These are phyloP conservation scores for Diachasma alloeum DNA, from an alignment of 1,140 invertebrate species.

Conservation along the genomic window DNA sequence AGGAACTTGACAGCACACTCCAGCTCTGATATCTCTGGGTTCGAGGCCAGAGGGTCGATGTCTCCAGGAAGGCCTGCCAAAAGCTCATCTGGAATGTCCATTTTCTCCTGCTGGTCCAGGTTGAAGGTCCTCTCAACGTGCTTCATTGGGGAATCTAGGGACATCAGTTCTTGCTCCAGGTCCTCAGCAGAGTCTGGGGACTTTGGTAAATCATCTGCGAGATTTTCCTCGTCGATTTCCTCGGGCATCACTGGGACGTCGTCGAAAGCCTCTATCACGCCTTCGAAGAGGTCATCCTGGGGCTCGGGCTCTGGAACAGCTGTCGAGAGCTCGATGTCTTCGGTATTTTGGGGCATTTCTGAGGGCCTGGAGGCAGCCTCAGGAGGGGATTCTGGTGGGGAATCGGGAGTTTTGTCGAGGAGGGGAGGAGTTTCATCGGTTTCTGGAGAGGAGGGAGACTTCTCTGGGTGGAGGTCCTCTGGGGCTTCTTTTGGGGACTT, in stretches of 20 bases:
- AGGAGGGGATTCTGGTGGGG: background rate
- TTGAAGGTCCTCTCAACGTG: background rate
- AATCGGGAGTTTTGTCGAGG: background rate
- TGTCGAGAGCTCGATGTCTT: background rate
- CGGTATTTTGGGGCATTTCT: background rate
- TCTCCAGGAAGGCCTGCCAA: conserved; percentile 23
- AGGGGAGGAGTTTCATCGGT: no score
- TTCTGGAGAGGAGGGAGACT: background rate
- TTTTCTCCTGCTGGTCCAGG: background rate
- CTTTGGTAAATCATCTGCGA: conserved; percentile 19
- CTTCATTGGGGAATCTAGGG: no score
- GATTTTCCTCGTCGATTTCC: background rate
- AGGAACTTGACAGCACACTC: conserved; percentile 60
- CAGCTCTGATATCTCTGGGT: conserved; percentile 53
- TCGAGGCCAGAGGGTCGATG: conserved; percentile 36
- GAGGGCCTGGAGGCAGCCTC: background rate
- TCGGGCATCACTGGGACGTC: background rate
- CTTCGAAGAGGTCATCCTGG: background rate
- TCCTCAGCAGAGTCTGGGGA: conserved; percentile 20
- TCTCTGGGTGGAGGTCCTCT: background rate
- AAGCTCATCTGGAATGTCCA: conserved; percentile 27
- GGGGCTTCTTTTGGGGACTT: background rate
- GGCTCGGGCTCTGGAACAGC: background rate
- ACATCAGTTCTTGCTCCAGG: conserved; percentile 22
- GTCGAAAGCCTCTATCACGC: background rate